phyloP scores from a whole-genome alignment of 2,797 vertebrate species.

The Discoglossus pictus region DNA sequence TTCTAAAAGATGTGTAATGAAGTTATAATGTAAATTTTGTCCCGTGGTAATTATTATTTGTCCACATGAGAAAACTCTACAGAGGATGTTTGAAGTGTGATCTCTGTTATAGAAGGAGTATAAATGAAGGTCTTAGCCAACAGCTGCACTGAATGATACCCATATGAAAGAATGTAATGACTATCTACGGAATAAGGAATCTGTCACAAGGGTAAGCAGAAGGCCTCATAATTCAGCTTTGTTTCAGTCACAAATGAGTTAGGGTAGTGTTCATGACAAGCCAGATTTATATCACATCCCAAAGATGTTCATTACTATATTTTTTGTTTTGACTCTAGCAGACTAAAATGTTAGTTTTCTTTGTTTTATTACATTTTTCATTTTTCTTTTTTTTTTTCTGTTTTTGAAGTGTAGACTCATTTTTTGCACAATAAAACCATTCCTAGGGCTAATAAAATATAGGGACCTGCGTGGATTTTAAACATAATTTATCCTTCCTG shows the following conservation, averaged over 20 bases:
- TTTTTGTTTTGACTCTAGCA: conserved; percentile 44
- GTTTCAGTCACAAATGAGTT: conserved; percentile 57
- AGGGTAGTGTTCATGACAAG: conserved; percentile 57
- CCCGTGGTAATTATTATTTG: conserved; percentile 73
- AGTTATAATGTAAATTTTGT: conserved; percentile 73
- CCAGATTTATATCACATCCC: conserved; percentile 51
- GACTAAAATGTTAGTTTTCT: conserved; percentile 49
- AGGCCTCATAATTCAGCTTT: conserved; percentile 56
- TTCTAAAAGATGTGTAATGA: conserved; percentile 79
- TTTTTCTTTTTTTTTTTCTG: too few relatives aligned
- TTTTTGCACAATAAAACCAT: conserved; percentile 29
- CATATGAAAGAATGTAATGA: conserved; percentile 58
- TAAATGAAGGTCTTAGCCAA: conserved; percentile 56
- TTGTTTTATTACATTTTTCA: conserved; percentile 52
- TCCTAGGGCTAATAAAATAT: conserved; percentile 26
- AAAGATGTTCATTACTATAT: conserved; percentile 53
- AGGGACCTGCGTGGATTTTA: not conserved
- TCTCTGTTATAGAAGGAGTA: conserved; percentile 53
- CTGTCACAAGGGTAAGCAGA: conserved; percentile 58
- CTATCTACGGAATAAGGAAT: conserved; percentile 56
- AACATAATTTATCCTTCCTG: conserved; percentile 14
- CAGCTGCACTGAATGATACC: conserved; percentile 54
- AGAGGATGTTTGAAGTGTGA: conserved; percentile 56
- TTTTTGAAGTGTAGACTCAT: conserved; percentile 4
- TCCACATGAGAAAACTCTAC: conserved; percentile 57